Base-by-base conservation (phyloP, 2,888 invertebrate species). In the Polyploca ridens region DNA sequence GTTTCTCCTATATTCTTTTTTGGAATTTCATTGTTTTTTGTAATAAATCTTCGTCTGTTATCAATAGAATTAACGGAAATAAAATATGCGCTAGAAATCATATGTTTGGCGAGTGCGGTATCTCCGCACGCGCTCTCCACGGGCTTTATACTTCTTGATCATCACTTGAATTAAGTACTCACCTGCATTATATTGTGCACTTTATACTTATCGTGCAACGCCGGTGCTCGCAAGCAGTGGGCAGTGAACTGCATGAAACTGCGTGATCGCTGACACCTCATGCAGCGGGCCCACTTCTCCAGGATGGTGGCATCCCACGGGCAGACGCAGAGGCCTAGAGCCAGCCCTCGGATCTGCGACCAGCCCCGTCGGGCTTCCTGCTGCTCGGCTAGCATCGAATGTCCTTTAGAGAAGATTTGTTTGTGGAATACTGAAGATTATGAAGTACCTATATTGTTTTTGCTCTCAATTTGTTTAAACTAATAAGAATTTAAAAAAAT, bases 361-460 rank as follows among this genome's bases (percentile, higher is more conserved):
- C 87, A 88, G 19, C 90, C 88, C 5, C 84, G 84, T 0, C 85
- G 84, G 0, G 78, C 57, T 60, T 89, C 89, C 60, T 86, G 86
- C 69, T 91, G 91, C 69, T 94, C 94, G 3, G 93, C 93, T 64
- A 94, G 62, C 91, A 94, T 89, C 0, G 94, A 88, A 71, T 93
- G 93, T 5, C 94, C 94, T 94, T 16, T n/a, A 46, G n/a, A n/a
- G n/a, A 7, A n/a, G n/a, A 27, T 27, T 27, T 27, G 27, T 27
- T 27, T 27, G 27, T 27, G 27, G 2, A 27, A 1, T 27, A 27
- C 27, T 27, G 27, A 27, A 27, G 27, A 27, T 1, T 27, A 27
- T 27, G 27, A 27, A 27, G 27, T 27, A n/a, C n/a, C n/a, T n/a
- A n/a, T n/a, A n/a, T n/a, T n/a, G n/a, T n/a, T n/a, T n/a, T n/a